Evolutionary conservation across 2,888 invertebrate species (phyloP), one percentile per base, ranked within the genome.

Genomic region (Petrolisthes cinctipes): DNA sequence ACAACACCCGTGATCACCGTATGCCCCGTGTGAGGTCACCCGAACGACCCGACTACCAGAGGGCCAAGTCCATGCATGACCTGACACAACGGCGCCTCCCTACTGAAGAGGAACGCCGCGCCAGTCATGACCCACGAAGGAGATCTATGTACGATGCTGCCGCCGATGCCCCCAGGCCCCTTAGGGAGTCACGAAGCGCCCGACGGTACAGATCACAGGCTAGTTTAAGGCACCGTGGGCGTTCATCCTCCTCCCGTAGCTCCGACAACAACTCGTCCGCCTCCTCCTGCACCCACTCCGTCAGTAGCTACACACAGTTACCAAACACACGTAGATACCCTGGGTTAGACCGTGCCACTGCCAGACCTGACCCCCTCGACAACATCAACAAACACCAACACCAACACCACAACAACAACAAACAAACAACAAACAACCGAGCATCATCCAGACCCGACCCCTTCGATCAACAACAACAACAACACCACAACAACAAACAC

Each of bases 301-400:
- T 56, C 11, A 80, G 61, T 9, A 86, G 86, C 14, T 94, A 94
- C 91, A 93, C 94, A 84, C 94, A 94, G 91, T 92, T 94, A 82
- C 93, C 94, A 51, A 94, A 94, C 75, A 93, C 93, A 91, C 94
- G 94, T 89, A 93, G 94, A 91, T 94, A 94, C 91, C 94, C 94
- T 4, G 94, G 94, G 2, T 91, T 94, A 78, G 94, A 94, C 91
- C 93, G 94, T 17, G 94, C 94, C 61, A 92, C 92, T 5, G 93
- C 93, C 76, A 91, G 93, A 53, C 91, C 92, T 37, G 91, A 91
- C 23, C 91, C 91, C 20, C 91, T 92, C 54, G 85, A 86, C 5
- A 7, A 6, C 54, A 91, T 91, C 20, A 91, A 91, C 2, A 91
- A 94, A 56, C 91, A 92, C 51, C 91, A 83, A 3, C 11, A 14